These are phyloP conservation scores for Drosophila sucinea DNA, from an alignment of 1,140 invertebrate genomes.

Conservation along the genomic window DNA sequence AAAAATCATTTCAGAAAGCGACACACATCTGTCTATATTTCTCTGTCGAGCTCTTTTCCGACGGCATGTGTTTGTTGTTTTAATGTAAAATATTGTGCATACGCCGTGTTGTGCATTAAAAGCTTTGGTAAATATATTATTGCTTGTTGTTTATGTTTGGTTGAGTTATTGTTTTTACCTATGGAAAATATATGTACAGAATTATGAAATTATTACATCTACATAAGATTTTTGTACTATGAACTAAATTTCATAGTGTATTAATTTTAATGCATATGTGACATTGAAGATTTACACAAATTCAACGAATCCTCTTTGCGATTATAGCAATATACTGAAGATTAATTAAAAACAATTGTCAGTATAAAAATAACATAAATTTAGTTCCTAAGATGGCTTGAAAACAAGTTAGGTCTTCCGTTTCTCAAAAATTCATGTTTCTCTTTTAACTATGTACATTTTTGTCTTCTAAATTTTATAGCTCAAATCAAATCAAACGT, in stretches of 20 bases:
- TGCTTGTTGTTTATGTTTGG: not conserved
- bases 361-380: no score
- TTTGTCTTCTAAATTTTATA: no score
- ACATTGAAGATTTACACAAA: no score
- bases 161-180: conserved; percentile 9
- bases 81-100: conserved; percentile 78
- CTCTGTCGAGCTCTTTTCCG: conserved; percentile 12
- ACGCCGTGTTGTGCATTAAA: conserved; percentile 72
- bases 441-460: no score
- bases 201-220: not conserved
- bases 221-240: not conserved
- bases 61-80: conserved; percentile 65
- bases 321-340: no score
- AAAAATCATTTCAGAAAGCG: conserved; percentile 51
- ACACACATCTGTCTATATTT: conserved; percentile 17
- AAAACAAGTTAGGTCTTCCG: no score
- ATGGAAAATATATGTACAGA: not conserved
- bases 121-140: conserved; percentile 48
- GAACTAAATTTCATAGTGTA: not conserved
- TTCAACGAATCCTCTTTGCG: no score
- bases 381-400: no score
- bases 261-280: no score
- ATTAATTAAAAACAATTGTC: no score
- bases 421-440: no score
- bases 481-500: no score